These are phyloP conservation scores for Troides aeacus DNA, from an alignment of 2,888 invertebrate genomes.

Conservation along the genomic window DNA sequence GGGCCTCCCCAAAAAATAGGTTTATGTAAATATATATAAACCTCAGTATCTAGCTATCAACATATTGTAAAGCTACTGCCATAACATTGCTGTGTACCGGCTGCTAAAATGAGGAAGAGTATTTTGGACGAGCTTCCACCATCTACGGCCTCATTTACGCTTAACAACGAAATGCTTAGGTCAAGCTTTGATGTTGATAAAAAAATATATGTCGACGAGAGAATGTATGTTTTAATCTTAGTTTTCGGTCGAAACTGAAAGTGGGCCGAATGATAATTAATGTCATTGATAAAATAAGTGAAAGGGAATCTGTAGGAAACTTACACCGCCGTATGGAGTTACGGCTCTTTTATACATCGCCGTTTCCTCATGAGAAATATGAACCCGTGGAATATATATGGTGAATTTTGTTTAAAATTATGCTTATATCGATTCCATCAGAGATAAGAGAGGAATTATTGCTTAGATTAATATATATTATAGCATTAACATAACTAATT, in stretches of 20 bases:
- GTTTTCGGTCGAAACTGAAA: slow-evolving; percentile 19
- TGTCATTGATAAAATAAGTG: slow-evolving; percentile 23
- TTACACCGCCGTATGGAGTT: slow-evolving; percentile 17
- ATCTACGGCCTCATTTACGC: background rate
- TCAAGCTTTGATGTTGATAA: background rate
- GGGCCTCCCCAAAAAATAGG: too few species aligned
- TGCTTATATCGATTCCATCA: background rate
- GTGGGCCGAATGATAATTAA: slow-evolving; percentile 23
- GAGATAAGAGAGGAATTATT: slow-evolving; percentile 1
- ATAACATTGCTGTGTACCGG: background rate
- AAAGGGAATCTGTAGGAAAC: slow-evolving; percentile 23
- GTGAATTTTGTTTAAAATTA: background rate
- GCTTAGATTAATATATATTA: slow-evolving; percentile 2
- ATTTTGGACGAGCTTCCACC: background rate
- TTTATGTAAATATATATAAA: too few species aligned
- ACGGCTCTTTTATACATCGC: slow-evolving; percentile 4
- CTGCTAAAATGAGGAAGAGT: background rate
- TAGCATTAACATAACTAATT: slow-evolving; percentile 13
- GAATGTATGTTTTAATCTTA: background rate
- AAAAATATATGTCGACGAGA: background rate
- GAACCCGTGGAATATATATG: background rate
- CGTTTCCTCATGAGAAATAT: slow-evolving; percentile 11
- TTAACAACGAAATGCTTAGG: background rate
- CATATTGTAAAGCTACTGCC: background rate
- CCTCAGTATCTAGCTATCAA: background rate